Evolutionary conservation across 1,140 invertebrate species (phyloP).

Genomic region (Dysdera silvatica): DNA sequence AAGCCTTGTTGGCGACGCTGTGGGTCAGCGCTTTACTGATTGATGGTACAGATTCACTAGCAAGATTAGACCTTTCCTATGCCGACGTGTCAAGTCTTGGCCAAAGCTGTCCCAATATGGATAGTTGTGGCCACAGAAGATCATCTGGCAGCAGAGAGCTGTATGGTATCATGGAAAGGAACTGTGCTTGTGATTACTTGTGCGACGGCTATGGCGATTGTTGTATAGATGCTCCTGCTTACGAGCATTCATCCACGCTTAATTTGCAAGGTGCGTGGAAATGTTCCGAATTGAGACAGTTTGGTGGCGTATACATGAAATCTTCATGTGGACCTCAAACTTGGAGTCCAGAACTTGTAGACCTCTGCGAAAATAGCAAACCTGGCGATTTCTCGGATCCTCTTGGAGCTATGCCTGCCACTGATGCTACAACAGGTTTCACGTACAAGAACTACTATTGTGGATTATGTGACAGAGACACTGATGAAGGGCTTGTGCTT

Average conservation of each 20-base stretch:
- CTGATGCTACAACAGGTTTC: conserved; percentile 42
- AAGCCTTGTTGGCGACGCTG: no score
- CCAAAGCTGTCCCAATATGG: conserved; percentile 12
- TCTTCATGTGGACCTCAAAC: conserved; percentile 44
- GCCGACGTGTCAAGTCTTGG: conserved; percentile 9
- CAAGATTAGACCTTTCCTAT: background rate
- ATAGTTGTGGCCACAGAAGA: background rate
- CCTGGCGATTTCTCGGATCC: conserved; percentile 39
- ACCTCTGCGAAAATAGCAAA: conserved; percentile 34
- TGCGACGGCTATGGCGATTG: conserved; percentile 50
- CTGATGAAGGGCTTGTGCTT: background rate
- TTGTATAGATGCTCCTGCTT: conserved; percentile 45
- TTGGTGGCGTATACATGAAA: conserved; percentile 47
- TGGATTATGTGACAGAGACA: conserved; percentile 50
- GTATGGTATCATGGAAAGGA: conserved; percentile 39
- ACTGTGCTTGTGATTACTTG: conserved; percentile 48
- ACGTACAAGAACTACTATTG: conserved; percentile 54
- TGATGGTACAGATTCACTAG: no score
- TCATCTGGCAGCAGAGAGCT: background rate
- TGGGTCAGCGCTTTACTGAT: no score
- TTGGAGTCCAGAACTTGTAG: conserved; percentile 35
- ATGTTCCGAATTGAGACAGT: conserved; percentile 44
- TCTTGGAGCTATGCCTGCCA: conserved; percentile 45
- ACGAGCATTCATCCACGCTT: conserved; percentile 33
- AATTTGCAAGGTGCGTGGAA: conserved; percentile 36